Evolutionary conservation across 37 sponge, comb jelly and placozoan genomes (phyloP).

Genomic region (Theonella swinhoei): DNA sequence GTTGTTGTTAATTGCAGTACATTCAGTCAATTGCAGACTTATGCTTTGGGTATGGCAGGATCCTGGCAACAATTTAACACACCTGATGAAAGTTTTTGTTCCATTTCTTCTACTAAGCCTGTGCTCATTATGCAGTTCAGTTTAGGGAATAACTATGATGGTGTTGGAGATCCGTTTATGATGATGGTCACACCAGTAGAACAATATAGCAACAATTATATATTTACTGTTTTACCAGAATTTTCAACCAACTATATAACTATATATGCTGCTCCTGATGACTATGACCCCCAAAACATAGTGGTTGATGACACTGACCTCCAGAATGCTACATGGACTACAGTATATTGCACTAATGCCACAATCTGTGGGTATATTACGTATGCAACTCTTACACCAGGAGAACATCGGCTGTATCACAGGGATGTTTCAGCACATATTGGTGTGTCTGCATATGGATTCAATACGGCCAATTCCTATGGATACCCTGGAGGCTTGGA

Average conservation of each 20-base stretch:
- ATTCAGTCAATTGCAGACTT: too few relatives aligned
- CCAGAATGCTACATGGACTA: background rate
- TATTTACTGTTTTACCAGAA: constrained; percentile 7
- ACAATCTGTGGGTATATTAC: constrained; percentile 37
- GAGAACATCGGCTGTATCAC: constrained; percentile 38
- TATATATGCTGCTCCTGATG: constrained; percentile 24
- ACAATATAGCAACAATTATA: too few relatives aligned
- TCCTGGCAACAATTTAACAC: background rate
- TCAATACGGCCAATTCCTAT: constrained; percentile 43
- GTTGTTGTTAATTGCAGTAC: too few relatives aligned
- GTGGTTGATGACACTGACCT: too few relatives aligned
- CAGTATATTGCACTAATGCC: constrained; percentile 8
- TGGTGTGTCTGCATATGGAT: constrained; percentile 55
- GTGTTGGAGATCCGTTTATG: constrained; percentile 64
- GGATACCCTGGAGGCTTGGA: constrained; percentile 63
- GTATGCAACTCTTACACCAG: background rate
- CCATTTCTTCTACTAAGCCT: too few relatives aligned
- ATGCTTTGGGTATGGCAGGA: constrained; percentile 1
- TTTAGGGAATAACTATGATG: constrained; percentile 18
- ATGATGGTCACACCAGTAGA: too few relatives aligned
- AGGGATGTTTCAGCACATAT: too few relatives aligned
- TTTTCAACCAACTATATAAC: constrained; percentile 31
- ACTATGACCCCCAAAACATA: constrained; percentile 17
- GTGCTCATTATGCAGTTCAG: too few relatives aligned
- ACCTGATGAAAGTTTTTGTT: background rate